Evolutionary conservation across 2,113 vertebrate genomes (phyloP).

Genomic region (Gorilla gorilla): DNA sequence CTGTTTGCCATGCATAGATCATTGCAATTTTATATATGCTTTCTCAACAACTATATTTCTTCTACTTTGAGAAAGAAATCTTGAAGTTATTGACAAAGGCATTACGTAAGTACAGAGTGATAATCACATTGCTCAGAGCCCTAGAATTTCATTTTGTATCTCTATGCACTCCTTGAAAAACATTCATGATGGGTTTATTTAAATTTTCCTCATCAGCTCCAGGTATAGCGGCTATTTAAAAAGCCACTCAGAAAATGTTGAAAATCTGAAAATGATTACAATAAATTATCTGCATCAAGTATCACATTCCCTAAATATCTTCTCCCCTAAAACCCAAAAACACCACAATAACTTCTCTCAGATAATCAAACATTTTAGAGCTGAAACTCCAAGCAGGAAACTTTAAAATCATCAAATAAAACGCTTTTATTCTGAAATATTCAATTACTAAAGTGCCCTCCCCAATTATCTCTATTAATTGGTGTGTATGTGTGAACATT

Average conservation of each 20-base stretch:
- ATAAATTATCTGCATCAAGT: conserved; percentile 35
- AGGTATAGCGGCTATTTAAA: not conserved
- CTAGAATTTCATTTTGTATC: not conserved
- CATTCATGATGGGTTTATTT: not conserved
- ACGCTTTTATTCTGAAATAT: conserved; percentile 38
- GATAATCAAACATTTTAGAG: conserved; percentile 17
- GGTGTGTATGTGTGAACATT: not conserved
- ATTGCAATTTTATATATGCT: not conserved
- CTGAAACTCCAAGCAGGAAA: not conserved
- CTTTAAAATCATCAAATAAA: not conserved
- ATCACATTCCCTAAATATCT: conserved; percentile 21
- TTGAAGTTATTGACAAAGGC: not conserved
- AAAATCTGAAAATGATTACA: conserved; percentile 41
- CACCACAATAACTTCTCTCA: not conserved
- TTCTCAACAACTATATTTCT: conserved; percentile 25
- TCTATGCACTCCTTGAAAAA: not conserved
- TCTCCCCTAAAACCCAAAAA: not conserved
- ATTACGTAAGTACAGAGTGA: not conserved
- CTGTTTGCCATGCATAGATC: not conserved
- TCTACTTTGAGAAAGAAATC: conserved; percentile 27
- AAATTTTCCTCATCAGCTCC: conserved; percentile 3
- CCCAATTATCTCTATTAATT: not conserved
- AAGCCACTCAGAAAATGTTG: not conserved
- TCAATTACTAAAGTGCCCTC: not conserved
- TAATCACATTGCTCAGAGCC: not conserved